Evolutionary conservation across 2,797 vertebrate species (phyloP), one percentile per base, ranked within the genome.

Genomic region (Meriones psammophilus): DNA sequence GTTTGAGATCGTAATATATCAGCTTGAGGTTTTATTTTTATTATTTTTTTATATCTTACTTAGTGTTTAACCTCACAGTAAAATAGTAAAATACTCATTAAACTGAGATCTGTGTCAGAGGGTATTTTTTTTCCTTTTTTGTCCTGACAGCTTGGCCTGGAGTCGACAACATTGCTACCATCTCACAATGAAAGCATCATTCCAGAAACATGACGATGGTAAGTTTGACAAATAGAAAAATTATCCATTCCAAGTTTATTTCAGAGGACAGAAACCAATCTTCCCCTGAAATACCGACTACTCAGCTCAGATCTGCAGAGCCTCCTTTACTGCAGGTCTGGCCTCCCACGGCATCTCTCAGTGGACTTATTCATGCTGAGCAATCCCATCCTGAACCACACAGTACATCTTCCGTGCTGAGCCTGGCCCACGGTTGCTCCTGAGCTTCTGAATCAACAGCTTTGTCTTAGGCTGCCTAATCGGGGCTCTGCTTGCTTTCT

Each of bases 71-170:
- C 56, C 69, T 36, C 10, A 66, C 71, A 83, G 14, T 88, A 79
- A 94, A 96, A 94, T 89, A 85, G 86, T 60, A 46, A 88, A 60
- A 46, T 66, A 22, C 88, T 80, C 8, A 50, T 76, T 92, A 92
- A 88, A 88, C 58, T 66, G 60, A 96, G 62, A 84, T 26, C 74
- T 14, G 8, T 24, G 89, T 56, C 8, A 79, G 56, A 90, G 15
- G 14, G 28, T 30, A 1, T 94, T 33, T 42, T 42, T 83, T 28
- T 39, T 18, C n/a, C n/a, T 66, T 94, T 46, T 39, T 81, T 28
- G 58, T 94, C 18, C 94, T 94, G 28, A 92, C 74, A 79, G 9
- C 14, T 87, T 94, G 39, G 12, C 36, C 50, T 33, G 60, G 83
- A 92, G 3, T 76, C 62, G 8, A 30, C 17, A 39, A 81, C 58